Evolutionary conservation across 2,888 invertebrate genomes (phyloP), one percentile per base, ranked within the genome.

Genomic region (Flexamia atlantica): DNA sequence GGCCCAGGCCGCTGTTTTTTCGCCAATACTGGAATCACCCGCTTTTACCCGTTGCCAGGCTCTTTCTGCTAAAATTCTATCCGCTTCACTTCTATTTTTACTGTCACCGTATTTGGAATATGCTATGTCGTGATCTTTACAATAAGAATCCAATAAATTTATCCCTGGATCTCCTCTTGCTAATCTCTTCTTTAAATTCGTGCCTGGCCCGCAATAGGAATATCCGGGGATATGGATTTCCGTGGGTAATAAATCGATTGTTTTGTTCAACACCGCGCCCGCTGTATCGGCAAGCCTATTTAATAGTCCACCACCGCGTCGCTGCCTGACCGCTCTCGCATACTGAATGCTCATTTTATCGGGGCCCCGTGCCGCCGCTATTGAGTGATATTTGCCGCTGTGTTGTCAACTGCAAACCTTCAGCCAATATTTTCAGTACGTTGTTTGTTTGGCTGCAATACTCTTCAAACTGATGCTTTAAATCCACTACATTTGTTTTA

Each of bases 1-100:
- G n/a, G 70, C 70, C 70, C 70, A 70, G 3, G 70, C 70, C 2
- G 70, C 70, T 4, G 70, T 36, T 7, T 32, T 28, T 32, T 70
- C 36, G 2, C 70, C 70, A 12, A 70, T 7, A 4, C 32, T 70
- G 2, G 70, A 70, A 32, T 70, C 36, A 70, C 7, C 3, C 1
- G 30, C 70, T 36, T 70, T 70, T 7, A n/a, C 70, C 17, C 70
- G 23, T 32, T 70, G 7, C 36, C 70, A 70, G n/a, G 17, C 70
- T 30, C 17, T 2, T 1, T 70, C 4, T 2, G 32, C 70, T 30
- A 70, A 30, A 9, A 30, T 30, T 30, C 32, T 30, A 36, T 70
- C 70, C 3, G 70, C 70, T 7, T 9, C n/a, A 3, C 5, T 5
- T 30, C 32, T 70, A 10, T 30, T 70, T 32, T 70, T 32, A n/a